Percentiles rank a stretch among this genome's conserved stretches.
Conservation (phyloP, 1,140 invertebrate species). For the Drosophila pectinifera region DNA sequence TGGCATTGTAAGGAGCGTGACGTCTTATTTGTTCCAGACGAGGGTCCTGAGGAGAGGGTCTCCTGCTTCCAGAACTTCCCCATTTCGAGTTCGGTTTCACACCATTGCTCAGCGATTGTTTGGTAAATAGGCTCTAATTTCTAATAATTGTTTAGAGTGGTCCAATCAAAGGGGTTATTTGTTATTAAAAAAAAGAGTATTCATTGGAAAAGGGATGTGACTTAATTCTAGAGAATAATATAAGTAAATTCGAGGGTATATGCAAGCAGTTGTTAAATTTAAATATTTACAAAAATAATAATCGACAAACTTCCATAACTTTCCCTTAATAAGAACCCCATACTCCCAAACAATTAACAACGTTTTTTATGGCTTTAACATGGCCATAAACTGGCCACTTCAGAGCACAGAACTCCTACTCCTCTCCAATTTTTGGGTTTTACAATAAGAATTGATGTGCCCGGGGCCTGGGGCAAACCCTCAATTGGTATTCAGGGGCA, state of each 20-base stretch:
- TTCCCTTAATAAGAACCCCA: neutral
- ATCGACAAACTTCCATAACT: neutral
- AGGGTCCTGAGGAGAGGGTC: slow-evolving; percentile 16
- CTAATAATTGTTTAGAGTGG: slow-evolving; percentile 59
- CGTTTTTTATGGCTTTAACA: slow-evolving; percentile 56
- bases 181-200: neutral
- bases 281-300: neutral
- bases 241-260: too few relatives aligned
- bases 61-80: neutral
- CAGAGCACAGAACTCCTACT: slow-evolving; percentile 34
- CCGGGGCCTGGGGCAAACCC: slow-evolving; percentile 54
- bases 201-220: too few relatives aligned
- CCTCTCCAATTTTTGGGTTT: slow-evolving; percentile 17
- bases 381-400: slow-evolving; percentile 61
- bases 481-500: slow-evolving; percentile 60
- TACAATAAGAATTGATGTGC: slow-evolving; percentile 69
- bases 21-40: slow-evolving; percentile 59
- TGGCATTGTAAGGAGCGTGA: slow-evolving; percentile 65
- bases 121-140: slow-evolving; percentile 67
- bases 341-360: slow-evolving; percentile 33
- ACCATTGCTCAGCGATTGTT: slow-evolving; percentile 67
- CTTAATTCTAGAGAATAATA: too few relatives aligned
- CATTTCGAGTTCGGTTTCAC: slow-evolving; percentile 51
- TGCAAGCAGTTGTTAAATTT: neutral
- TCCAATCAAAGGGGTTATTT: slow-evolving; percentile 35